Conservation (phyloP, 2,113 vertebrate species). For the Semicossyphus pulcher region DNA sequence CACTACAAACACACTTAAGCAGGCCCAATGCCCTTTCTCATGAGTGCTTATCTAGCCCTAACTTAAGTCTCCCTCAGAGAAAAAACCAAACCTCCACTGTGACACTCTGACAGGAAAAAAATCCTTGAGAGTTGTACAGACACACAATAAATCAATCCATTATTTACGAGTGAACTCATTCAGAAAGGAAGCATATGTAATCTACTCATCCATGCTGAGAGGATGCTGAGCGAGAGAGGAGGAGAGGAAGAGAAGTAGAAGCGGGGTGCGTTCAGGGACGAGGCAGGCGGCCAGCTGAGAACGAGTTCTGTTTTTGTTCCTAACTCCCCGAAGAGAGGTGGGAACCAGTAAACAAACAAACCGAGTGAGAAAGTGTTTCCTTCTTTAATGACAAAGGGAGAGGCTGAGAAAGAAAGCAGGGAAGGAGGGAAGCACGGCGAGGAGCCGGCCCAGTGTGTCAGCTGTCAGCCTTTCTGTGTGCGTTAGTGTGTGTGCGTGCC, state of each 20-base stretch:
- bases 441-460: slow-evolving; percentile 70
- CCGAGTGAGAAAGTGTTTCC: slow-evolving; percentile 72
- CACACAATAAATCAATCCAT: slow-evolving; percentile 80
- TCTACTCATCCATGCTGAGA: slow-evolving; percentile 80
- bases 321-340: slow-evolving; percentile 79
- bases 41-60: slow-evolving; percentile 30
- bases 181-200: slow-evolving; percentile 83
- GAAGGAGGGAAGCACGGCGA: slow-evolving; percentile 58
- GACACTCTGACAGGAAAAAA: slow-evolving; percentile 53
- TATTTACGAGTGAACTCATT: slow-evolving; percentile 82
- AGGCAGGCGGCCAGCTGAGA: slow-evolving; percentile 82
- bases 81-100: slow-evolving; percentile 60
- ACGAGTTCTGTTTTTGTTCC: slow-evolving; percentile 78
- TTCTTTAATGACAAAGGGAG: slow-evolving; percentile 78
- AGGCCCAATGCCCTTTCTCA: slow-evolving; percentile 6
- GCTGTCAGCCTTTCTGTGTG: slow-evolving; percentile 65
- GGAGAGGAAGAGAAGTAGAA: slow-evolving; percentile 66
- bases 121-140: slow-evolving; percentile 71
- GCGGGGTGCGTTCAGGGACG: slow-evolving; percentile 72
- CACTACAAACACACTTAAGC: not conserved
- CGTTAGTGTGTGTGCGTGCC: slow-evolving; percentile 42
- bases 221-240: slow-evolving; percentile 68
- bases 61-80: slow-evolving; percentile 60
- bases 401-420: slow-evolving; percentile 57
- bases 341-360: slow-evolving; percentile 85